A percentile compares a stretch with the other conserved stretches of the same genome.
Conservation (phyloP, 2,113 vertebrate species). For the Peromyscus polionotus region DNA sequence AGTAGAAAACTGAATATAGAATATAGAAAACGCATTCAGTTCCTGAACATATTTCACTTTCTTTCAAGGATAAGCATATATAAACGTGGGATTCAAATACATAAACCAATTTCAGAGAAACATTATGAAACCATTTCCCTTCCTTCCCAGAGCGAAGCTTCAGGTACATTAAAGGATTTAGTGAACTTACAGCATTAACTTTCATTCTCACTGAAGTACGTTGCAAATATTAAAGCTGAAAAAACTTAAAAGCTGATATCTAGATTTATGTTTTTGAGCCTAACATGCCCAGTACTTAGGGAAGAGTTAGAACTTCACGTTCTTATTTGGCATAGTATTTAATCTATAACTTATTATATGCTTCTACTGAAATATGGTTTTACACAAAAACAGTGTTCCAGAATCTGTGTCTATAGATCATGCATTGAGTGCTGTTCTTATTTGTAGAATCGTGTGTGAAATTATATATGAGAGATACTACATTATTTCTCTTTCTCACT, state of each 20-base stretch:
- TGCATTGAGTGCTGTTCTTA: neutral
- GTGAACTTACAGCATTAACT: neutral
- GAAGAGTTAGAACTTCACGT: neutral
- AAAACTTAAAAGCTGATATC: neutral
- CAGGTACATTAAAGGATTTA: neutral
- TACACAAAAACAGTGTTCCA: neutral
- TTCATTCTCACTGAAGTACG: neutral
- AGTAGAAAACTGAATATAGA: neutral
- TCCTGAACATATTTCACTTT: neutral
- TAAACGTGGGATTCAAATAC: neutral
- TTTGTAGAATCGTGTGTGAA: slow-evolving; percentile 1
- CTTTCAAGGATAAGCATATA: slow-evolving; percentile 34
- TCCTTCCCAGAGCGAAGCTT: neutral
- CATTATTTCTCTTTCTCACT: neutral
- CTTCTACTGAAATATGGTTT: neutral
- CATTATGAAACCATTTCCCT: neutral
- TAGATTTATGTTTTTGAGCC: neutral
- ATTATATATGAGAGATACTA: neutral
- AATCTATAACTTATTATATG: neutral
- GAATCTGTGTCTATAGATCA: neutral
- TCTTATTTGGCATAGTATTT: slow-evolving; percentile 2
- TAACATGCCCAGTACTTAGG: neutral
- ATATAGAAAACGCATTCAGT: neutral
- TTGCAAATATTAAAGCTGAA: neutral
- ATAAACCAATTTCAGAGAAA: slow-evolving; percentile 48